Evolutionary conservation across 1,140 invertebrate species (phyloP), one percentile per base, ranked within the genome.

Genomic region (Danaus melanippus): DNA sequence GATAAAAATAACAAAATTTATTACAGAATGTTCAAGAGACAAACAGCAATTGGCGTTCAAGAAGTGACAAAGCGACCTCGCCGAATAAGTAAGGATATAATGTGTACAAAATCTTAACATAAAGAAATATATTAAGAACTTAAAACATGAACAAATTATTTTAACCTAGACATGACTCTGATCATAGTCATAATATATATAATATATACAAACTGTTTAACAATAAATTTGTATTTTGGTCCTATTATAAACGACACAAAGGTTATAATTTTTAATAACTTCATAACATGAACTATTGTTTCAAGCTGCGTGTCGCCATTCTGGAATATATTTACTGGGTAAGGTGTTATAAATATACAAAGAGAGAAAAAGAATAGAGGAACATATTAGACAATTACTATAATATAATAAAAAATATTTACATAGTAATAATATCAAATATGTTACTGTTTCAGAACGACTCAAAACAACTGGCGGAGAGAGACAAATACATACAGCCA

Each of bases 311-410:
- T 65, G 39, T 64, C 60, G 55, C 65, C 67, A 5, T 76, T 80
- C 71, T 80, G 75, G 79, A 75, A 72, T 59, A 60, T 79, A 50
- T 75, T 82, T 43, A 42, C 49, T 45, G 76, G 76, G 79, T 82
- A 75, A 79, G 76, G 60, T 32, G 21, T 7, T 32, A 7, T 32
- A 1, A 15, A 15, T 1, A 32, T 7, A 32, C 21, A 32, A 15
- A 15, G 21, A 32, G 21, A 32, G 21, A 32, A 32, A 21, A 21
- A 7, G 2, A 47, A 12, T 32, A 7, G 4, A 41, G 46, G 15
- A 15, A 15, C 1, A 15, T 15, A 15, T 15, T 1, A 47, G 32
- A 47, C n/a, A n/a, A n/a, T n/a, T n/a, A n/a, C n/a, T n/a, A n/a
- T n/a, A 4, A 21, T 4, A 32, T 32, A 7, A 32, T 7, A 32